These are phyloP conservation scores for Emydocephalus ijimae DNA, from an alignment of 2,113 vertebrate genomes.

Conservation along the genomic window DNA sequence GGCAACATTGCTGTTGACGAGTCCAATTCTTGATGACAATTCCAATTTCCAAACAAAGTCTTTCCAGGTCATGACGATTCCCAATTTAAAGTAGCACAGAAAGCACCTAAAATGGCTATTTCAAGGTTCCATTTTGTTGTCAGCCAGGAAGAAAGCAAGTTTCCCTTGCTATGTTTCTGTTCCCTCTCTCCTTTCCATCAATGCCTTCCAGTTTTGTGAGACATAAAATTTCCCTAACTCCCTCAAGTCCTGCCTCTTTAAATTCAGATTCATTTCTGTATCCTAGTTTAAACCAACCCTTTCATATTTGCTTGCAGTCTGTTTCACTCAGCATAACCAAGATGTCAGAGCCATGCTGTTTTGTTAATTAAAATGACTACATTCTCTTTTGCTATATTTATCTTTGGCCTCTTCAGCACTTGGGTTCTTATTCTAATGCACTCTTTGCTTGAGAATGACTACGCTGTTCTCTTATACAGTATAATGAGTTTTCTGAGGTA, in stretches of 20 bases:
- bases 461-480: slow-evolving; percentile 16
- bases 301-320: neutral
- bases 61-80: neutral
- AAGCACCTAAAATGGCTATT: neutral
- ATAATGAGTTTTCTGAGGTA: slow-evolving; percentile 13
- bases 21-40: neutral
- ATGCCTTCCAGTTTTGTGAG: neutral
- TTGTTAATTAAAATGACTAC: slow-evolving; percentile 13
- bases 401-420: neutral
- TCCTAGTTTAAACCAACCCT: neutral
- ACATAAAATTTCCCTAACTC: neutral
- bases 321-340: slow-evolving; percentile 5
- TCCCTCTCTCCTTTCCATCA: slow-evolving; percentile 4
- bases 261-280: rapidly evolving
- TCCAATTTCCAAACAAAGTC: neutral
- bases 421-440: slow-evolving; percentile 15
- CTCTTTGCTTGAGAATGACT: slow-evolving; percentile 25
- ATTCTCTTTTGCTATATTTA: neutral
- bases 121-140: neutral
- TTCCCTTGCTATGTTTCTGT: neutral
- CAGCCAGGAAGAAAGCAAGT: neutral
- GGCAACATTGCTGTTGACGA: too few species aligned
- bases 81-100: neutral
- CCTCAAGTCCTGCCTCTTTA: neutral
- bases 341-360: neutral